Percentiles rank a stretch among this genome's conserved stretches.
phyloP scores from a whole-genome alignment of 2,797 vertebrate species.

The Xyrichtys novacula region DNA sequence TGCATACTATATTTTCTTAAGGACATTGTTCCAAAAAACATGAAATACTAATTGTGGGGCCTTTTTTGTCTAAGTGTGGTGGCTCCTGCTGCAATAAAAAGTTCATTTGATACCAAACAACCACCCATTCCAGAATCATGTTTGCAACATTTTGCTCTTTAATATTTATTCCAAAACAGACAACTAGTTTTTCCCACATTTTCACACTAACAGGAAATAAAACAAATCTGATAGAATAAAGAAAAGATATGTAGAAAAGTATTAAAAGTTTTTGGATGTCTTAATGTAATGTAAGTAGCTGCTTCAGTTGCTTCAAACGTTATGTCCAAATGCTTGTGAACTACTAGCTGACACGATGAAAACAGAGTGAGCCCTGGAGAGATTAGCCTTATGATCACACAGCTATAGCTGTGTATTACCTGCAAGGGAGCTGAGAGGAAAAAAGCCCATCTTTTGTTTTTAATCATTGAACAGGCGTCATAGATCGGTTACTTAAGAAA shows the following conservation, averaged over 20 bases:
- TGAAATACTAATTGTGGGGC: not conserved
- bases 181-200: conserved; percentile 84
- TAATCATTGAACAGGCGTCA: conserved; percentile 53
- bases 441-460: conserved; percentile 62
- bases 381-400: conserved; percentile 59
- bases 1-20: not conserved
- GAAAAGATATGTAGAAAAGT: conserved; percentile 88
- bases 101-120: conserved; percentile 64
- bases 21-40: not conserved
- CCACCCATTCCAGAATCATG: conserved; percentile 70
- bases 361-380: conserved; percentile 72
- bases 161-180: conserved; percentile 88
- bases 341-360: conserved; percentile 75
- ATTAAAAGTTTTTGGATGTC: conserved; percentile 85
- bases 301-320: conserved; percentile 78
- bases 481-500: conserved; percentile 56
- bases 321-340: conserved; percentile 77
- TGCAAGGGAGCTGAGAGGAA: conserved; percentile 53
- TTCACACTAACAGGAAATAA: conserved; percentile 86
- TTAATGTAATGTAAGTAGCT: conserved; percentile 82
- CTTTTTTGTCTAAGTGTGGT: not conserved
- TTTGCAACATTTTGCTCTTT: conserved; percentile 87
- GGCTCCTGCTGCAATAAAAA: conserved; percentile 20
- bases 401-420: conserved; percentile 61
- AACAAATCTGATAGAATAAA: conserved; percentile 84